phyloP scores from a whole-genome alignment of 2,113 vertebrate genomes.

The Rattus rattus region DNA sequence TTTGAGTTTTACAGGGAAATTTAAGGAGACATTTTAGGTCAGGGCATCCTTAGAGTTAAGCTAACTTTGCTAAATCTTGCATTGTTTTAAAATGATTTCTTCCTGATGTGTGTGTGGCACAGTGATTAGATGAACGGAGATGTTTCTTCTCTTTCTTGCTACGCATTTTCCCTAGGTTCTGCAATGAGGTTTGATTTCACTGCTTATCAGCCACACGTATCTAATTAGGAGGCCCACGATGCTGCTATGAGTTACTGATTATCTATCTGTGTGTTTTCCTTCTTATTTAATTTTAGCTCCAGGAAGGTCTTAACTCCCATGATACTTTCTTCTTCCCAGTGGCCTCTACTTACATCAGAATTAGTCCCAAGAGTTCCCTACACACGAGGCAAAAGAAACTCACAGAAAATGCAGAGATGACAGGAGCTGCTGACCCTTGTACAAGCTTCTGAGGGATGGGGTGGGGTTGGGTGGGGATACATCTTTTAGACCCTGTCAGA shows the following conservation, averaged over 20 bases:
- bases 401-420: neutral
- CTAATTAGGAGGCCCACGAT: neutral
- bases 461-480: neutral
- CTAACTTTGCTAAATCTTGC: neutral
- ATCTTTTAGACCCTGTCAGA: neutral
- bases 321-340: neutral
- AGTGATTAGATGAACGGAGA: neutral
- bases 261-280: neutral
- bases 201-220: neutral
- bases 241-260: neutral
- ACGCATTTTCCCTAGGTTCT: neutral
- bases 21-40: neutral
- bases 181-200: neutral
- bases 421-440: neutral
- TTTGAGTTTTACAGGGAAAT: slow-evolving; percentile 29
- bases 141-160: neutral
- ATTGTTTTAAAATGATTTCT: neutral
- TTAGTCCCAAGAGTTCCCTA: slow-evolving; percentile 35
- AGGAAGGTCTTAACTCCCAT: slow-evolving; percentile 5
- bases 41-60: neutral
- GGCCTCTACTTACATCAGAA: neutral
- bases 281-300: slow-evolving; percentile 51
- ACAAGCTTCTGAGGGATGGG: neutral
- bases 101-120: neutral
- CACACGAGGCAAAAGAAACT: neutral